Base-by-base conservation (phyloP, 2,797 vertebrate genomes). In the Propithecus deckenii region DNA sequence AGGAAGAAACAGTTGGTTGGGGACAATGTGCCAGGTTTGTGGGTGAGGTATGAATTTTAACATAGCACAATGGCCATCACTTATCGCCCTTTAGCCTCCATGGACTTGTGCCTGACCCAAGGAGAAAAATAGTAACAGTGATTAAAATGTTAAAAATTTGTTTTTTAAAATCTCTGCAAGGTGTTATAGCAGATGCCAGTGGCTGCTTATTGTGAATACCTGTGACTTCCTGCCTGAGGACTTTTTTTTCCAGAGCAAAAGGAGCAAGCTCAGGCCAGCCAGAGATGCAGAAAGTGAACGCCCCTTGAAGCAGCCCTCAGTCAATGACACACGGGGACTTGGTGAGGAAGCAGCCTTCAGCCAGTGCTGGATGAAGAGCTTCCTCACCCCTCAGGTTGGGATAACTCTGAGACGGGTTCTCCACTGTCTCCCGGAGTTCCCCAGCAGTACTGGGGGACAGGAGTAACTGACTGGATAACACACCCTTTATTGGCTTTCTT, bases 141-240 rank as follows among this genome's bases (percentile, higher is more conserved):
- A 94, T 63, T 69, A 91, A 59, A 78, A 88, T 5, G 30, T 74
- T 61, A 87, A 96, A 50, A 46, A 7, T 41, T 28, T n/a, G 3
- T 50, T 86, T 94, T 32, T 78, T 67, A 57, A 91, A 92, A 87
- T 86, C 46, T 92, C 91, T 96, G 15, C 75, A 72, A 86, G 55
- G n/a, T 28, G 6, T 69, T 41, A 1, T n/a, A 69, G 43, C 55
- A 74, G 17, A 28, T 55, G 10, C 6, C 35, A 14, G 32, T 83
- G 63, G 28, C 75, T 91, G 15, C 23, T 78, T 85, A 41, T 46
- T 48, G 79, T 38, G 4, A 52, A 30, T 6, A 74, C 43, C 67
- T 38, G 23, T 50, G 89, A 55, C 52, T 86, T 89, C 28, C 46
- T 72, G 38, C 14, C 57, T 35, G 4, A 86, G 30, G 69, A 30